Conservation (phyloP, 2,797 vertebrate genomes). For the Argya squamiceps region DNA sequence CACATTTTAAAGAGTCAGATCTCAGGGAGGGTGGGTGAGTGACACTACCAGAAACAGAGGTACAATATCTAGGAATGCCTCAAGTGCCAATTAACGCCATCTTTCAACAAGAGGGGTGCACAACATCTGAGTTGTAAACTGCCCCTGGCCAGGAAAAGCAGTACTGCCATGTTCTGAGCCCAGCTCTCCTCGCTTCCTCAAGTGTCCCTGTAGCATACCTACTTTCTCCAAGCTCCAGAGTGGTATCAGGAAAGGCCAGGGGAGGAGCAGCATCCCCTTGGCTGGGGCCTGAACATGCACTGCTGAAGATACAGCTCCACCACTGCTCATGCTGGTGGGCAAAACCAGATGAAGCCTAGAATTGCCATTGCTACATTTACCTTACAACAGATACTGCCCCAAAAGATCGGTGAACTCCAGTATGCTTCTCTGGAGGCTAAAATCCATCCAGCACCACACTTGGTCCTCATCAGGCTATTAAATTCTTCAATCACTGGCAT, state of each 20-base stretch:
- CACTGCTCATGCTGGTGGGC: rapidly evolving
- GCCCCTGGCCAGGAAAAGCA: rapidly evolving
- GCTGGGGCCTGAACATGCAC: neutral
- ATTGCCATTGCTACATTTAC: neutral
- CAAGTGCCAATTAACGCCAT: neutral
- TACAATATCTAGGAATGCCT: neutral
- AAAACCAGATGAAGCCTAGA: neutral
- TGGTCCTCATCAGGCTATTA: neutral
- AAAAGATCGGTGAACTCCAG: neutral
- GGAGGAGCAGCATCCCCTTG: neutral
- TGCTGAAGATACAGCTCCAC: neutral
- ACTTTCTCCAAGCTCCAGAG: neutral
- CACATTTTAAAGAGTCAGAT: neutral
- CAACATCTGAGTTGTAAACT: neutral
- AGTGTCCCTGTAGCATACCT: rapidly evolving
- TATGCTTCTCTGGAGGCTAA: neutral
- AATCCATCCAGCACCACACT: neutral
- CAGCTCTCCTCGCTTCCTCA: neutral
- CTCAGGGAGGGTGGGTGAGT: neutral
- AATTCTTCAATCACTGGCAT: neutral
- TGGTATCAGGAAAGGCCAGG: rapidly evolving
- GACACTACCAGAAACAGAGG: rapidly evolving
- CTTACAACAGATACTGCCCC: neutral
- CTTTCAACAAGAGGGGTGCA: neutral
- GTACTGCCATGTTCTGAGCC: neutral